phyloP scores from a whole-genome alignment of 2,113 vertebrate genomes.

The Python bivittatus region DNA sequence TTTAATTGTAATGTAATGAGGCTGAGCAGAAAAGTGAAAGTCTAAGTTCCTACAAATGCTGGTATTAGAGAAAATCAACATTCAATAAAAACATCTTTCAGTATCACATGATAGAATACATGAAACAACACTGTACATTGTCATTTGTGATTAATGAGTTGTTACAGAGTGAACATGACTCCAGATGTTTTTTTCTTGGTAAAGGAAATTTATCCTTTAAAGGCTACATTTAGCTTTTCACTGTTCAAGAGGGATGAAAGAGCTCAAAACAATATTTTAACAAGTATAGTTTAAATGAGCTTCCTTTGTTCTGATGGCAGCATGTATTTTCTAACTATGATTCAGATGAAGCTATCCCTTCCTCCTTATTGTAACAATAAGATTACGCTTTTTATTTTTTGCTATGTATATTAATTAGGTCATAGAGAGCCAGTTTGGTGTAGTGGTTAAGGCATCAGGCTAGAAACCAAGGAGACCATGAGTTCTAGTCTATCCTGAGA shows the following conservation, averaged over 20 bases:
- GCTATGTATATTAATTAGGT: background rate
- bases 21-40: background rate
- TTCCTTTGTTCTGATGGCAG: background rate
- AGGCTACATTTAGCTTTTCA: background rate
- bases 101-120: background rate
- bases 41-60: background rate
- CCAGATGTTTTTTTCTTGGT: background rate
- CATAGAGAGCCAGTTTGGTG: background rate
- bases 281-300: background rate
- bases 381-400: background rate
- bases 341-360: background rate
- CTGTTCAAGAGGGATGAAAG: background rate
- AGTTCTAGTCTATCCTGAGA: background rate
- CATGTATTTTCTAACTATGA: background rate
- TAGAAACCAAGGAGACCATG: background rate
- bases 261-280: background rate
- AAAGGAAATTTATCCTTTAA: background rate
- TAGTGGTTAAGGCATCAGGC: background rate
- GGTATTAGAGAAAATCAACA: background rate
- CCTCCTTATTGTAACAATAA: background rate
- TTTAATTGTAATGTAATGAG: background rate
- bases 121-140: background rate
- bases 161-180: background rate
- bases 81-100: background rate
- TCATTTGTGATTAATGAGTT: background rate